These are phyloP conservation scores for Clarias macrocephalus DNA, from an alignment of 2,113 vertebrate species.

Conservation along the genomic window DNA sequence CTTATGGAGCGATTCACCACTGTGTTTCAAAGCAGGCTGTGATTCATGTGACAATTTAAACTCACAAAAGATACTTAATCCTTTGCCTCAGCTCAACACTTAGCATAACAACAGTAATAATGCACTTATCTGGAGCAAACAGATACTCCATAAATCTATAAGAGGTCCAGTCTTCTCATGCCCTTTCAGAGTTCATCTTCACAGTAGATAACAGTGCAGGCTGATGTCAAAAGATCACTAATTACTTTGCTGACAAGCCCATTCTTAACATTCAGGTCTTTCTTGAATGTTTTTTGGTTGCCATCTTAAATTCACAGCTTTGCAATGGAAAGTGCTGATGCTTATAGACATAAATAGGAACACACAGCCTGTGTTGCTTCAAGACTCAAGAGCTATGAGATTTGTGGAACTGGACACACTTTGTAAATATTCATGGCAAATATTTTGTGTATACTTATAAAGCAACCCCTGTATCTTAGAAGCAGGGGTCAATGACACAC, in stretches of 20 bases:
- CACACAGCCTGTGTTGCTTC: neutral
- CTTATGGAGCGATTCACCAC: neutral
- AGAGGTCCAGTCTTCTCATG: slow-evolving; percentile 24
- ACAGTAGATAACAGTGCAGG: slow-evolving; percentile 16
- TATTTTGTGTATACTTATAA: neutral
- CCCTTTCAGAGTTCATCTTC: slow-evolving; percentile 39
- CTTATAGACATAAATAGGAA: neutral
- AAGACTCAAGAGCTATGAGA: neutral
- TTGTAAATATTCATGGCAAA: neutral
- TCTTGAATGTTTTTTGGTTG: neutral
- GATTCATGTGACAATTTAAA: neutral
- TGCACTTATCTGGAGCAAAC: neutral
- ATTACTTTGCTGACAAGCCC: slow-evolving; percentile 2
- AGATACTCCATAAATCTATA: neutral
- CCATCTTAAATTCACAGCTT: neutral
- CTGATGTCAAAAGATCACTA: neutral
- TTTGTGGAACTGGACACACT: slow-evolving; percentile 19
- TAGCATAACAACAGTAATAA: slow-evolving; percentile 10
- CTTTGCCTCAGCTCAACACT: neutral
- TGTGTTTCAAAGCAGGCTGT: neutral
- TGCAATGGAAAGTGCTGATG: neutral
- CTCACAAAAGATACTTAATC: neutral
- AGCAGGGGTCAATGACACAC: neutral
- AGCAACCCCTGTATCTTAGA: neutral
- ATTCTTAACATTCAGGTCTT: neutral